Base-by-base conservation (phyloP, 2,888 invertebrate genomes). In the Oxystoma pomonae region DNA sequence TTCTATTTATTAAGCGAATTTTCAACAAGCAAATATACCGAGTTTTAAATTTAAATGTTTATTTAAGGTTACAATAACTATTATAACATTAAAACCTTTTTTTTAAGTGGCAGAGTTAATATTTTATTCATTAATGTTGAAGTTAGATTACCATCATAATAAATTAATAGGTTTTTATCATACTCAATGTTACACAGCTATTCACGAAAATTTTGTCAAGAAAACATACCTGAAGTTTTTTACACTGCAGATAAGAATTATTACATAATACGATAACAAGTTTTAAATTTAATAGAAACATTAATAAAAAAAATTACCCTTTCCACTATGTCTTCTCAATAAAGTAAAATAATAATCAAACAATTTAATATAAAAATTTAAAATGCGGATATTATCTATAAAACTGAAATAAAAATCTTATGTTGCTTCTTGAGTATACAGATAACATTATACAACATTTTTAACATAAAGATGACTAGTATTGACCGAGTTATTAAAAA, bases 391-490 rank as follows among this genome's bases (percentile, higher is more conserved):
- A 66, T 62, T 69, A 67, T 65, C 68, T 67, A 67, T 65, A 66
- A 63, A 71, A 69, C 69, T 68, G 68, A 67, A 67, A 68, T 67
- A 67, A 68, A 71, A 69, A 68, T 65, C 65, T 66, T 70, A 63
- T 66, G 67, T 64, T 64, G 66, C 61, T 35, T 35, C 12, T 35
- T 35, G 3, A 7, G 35, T n/a, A n/a, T n/a, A 71, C 71, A 72
- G 68, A 69, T 71, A 74, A 75, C 72, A 77, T 76, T 75, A 76
- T 72, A 77, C 76, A 78, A 78, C 75, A 77, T 77, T 74, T n/a
- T 76, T 76, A 77, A 78, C 75, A 76, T 78, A 77, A 78, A 78
- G 77, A 78, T 80, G 80, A 80, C 80, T 80, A 80, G 80, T 77
- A 78, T 72, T 75, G 77, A 76, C 77, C 74, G 77, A 77, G 77